Evolutionary conservation across 2,113 vertebrate genomes (phyloP).

Genomic region (Pelmatolapia mariae): DNA sequence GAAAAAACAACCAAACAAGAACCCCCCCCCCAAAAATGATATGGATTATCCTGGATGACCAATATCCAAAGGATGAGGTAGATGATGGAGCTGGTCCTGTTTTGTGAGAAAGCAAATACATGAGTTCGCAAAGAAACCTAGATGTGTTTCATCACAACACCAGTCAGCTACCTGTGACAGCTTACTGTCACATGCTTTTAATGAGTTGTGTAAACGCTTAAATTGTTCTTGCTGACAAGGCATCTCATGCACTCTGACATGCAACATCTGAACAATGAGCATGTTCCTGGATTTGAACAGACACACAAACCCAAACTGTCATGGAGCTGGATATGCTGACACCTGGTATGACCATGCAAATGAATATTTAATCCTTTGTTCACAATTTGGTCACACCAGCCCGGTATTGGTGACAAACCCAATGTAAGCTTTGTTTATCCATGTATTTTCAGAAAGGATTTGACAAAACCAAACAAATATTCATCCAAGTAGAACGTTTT

Average conservation of each 20-base stretch:
- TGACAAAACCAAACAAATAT: neutral
- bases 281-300: neutral
- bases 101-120: neutral
- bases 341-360: neutral
- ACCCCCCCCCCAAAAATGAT: rapidly evolving
- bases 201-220: neutral
- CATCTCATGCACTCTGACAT: neutral
- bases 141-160: neutral
- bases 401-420: neutral
- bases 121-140: neutral
- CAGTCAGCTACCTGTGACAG: neutral
- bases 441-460: neutral
- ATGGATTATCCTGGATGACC: neutral
- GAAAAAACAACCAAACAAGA: neutral
- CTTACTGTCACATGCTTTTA: neutral
- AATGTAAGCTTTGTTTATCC: neutral
- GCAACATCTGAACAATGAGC: neutral
- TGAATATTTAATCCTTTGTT: neutral
- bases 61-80: neutral
- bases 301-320: neutral
- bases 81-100: neutral
- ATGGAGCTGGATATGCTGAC: neutral
- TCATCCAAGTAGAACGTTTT: neutral
- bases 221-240: neutral
- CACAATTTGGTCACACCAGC: neutral